Percentiles rank a stretch among this genome's conserved stretches.
These are phyloP conservation scores for Habropoda laboriosa DNA, from an alignment of 1,140 invertebrate species.

Conservation along the genomic window DNA sequence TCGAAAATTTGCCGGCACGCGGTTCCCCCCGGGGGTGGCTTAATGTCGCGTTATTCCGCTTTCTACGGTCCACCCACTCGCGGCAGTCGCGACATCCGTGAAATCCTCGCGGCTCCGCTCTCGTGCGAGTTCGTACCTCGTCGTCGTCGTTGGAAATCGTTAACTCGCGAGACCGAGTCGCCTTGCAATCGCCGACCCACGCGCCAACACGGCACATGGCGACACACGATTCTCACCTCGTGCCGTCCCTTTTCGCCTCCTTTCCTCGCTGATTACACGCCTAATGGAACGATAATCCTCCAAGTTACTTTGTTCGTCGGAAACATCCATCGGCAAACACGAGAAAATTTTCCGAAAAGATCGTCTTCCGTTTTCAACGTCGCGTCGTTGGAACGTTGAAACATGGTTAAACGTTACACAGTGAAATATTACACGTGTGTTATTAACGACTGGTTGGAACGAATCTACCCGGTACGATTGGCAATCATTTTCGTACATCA, in stretches of 20 bases:
- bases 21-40: background rate
- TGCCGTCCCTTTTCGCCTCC: background rate
- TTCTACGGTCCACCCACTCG: conserved; percentile 52
- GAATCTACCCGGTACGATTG: too few species aligned
- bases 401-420: too few species aligned
- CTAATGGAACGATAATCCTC: too few species aligned
- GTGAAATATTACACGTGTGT: too few species aligned
- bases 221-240: conserved; percentile 32
- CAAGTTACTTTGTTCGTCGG: too few species aligned
- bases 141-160: conserved; percentile 54
- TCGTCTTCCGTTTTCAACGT: too few species aligned
- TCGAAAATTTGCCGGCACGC: background rate
- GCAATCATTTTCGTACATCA: too few species aligned
- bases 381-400: too few species aligned
- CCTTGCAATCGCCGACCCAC: conserved; percentile 44
- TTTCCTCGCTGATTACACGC: too few species aligned
- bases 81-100: conserved; percentile 42
- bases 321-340: too few species aligned
- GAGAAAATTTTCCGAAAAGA: too few species aligned
- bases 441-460: too few species aligned
- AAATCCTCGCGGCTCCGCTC: conserved; percentile 38
- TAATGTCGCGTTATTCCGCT: conserved; percentile 32
- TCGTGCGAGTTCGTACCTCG: conserved; percentile 23
- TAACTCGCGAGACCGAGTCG: conserved; percentile 45
- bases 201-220: conserved; percentile 17